Conservation (phyloP, 2,888 invertebrate genomes). For the Phragmatobia fuliginosa region DNA sequence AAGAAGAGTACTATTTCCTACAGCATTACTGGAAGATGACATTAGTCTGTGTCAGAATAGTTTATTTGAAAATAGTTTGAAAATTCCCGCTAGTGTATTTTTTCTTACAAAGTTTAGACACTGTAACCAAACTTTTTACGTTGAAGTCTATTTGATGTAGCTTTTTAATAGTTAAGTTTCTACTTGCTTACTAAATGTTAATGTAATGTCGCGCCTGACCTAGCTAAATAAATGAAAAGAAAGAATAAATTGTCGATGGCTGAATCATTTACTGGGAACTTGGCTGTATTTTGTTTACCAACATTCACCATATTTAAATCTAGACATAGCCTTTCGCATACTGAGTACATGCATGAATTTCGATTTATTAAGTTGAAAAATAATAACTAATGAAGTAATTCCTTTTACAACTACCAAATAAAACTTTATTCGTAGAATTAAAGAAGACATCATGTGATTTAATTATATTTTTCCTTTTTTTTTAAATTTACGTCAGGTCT, state of each 20-base stretch:
- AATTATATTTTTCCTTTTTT: no score
- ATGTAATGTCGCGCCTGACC: neutral
- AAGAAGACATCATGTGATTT: no score
- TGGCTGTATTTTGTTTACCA: slow-evolving; percentile 44
- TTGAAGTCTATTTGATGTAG: neutral
- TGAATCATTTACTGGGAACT: slow-evolving; percentile 27
- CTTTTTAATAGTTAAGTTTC: no score
- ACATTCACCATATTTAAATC: slow-evolving; percentile 25
- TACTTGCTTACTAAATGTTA: no score
- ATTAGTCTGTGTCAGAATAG: neutral
- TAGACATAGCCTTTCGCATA: neutral
- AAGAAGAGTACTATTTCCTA: neutral
- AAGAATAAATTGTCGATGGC: slow-evolving; percentile 23
- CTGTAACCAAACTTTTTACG: neutral
- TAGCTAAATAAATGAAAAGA: slow-evolving; percentile 21
- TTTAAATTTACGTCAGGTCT: no score
- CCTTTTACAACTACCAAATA: no score
- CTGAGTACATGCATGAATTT: neutral
- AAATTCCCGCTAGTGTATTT: neutral
- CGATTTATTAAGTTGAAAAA: no score
- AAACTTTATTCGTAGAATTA: no score
- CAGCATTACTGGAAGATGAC: neutral
- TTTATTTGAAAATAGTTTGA: neutral
- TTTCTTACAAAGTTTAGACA: neutral
- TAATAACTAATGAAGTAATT: no score